These are phyloP conservation scores for Agrochola macilenta DNA, from an alignment of 2,888 invertebrate genomes.

Conservation along the genomic window DNA sequence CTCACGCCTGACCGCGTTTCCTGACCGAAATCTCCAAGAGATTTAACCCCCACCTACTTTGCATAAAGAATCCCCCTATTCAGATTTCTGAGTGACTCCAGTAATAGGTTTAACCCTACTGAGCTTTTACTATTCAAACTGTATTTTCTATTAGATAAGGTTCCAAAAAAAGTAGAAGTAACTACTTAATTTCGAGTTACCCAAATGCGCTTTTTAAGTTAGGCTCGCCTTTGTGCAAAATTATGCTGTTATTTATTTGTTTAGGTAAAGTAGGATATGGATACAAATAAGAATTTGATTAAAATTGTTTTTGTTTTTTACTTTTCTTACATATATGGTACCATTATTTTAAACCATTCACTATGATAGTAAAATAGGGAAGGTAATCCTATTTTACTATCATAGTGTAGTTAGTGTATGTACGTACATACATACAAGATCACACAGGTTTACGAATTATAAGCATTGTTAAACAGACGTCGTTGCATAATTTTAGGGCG, in stretches of 20 bases:
- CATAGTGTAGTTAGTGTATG: no score
- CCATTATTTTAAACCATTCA: no score
- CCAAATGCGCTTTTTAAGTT: background rate
- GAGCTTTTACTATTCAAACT: constrained; percentile 20
- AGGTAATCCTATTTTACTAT: no score
- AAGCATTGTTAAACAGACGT: background rate
- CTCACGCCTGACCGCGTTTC: constrained; percentile 13
- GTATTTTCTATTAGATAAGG: constrained; percentile 15
- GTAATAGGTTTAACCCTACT: constrained; percentile 33
- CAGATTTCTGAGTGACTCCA: constrained; percentile 35
- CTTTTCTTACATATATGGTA: no score
- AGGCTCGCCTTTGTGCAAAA: background rate
- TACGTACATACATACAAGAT: background rate
- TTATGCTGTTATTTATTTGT: background rate
- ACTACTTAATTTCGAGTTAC: no score
- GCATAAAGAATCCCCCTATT: constrained; percentile 21
- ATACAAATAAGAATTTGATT: no score
- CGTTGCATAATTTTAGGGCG: background rate
- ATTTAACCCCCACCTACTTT: constrained; percentile 41
- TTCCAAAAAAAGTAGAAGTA: background rate
- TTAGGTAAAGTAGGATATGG: no score
- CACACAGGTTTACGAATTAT: background rate
- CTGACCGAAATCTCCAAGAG: constrained; percentile 26
- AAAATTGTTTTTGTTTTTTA: no score
- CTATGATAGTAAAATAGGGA: background rate